phyloP scores from a whole-genome alignment of 2,797 vertebrate genomes.

The Oryzias dopingdopingensis region DNA sequence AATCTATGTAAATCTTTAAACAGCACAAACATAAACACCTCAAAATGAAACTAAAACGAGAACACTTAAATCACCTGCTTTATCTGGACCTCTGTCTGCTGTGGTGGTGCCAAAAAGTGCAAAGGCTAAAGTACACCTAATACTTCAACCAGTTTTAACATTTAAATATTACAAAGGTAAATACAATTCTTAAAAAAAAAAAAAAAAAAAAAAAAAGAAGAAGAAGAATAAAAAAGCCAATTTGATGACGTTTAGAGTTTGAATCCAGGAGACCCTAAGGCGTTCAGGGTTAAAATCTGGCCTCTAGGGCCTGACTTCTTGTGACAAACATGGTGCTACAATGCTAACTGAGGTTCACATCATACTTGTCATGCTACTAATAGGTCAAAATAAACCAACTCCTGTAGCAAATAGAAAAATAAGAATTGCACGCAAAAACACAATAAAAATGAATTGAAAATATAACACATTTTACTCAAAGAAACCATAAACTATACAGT shows the following conservation, averaged over 20 bases:
- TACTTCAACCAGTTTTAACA: background rate
- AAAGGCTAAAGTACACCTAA: conserved; percentile 9
- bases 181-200: background rate
- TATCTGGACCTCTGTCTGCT: conserved; percentile 6
- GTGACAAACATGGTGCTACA: conserved; percentile 53
- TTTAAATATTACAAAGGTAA: background rate
- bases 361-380: conserved; percentile 37
- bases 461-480: too few relatives aligned
- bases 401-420: conserved; percentile 5
- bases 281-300: conserved; percentile 34
- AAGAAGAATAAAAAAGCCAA: conserved; percentile 3
- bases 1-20: conserved; percentile 19
- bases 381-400: background rate
- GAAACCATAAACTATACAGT: too few relatives aligned
- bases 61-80: background rate
- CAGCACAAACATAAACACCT: conserved; percentile 7
- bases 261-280: conserved; percentile 6
- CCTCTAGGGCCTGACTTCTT: conserved; percentile 54
- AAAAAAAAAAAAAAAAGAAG: too few relatives aligned
- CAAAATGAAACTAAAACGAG: conserved; percentile 36
- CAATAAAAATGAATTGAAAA: too few relatives aligned
- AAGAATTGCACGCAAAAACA: background rate
- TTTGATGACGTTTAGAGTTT: background rate
- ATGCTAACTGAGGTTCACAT: conserved; percentile 55
- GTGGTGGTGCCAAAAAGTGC: conserved; percentile 1